phyloP scores from a whole-genome alignment of 2,888 invertebrate species.

The Athripsodes cinereus region DNA sequence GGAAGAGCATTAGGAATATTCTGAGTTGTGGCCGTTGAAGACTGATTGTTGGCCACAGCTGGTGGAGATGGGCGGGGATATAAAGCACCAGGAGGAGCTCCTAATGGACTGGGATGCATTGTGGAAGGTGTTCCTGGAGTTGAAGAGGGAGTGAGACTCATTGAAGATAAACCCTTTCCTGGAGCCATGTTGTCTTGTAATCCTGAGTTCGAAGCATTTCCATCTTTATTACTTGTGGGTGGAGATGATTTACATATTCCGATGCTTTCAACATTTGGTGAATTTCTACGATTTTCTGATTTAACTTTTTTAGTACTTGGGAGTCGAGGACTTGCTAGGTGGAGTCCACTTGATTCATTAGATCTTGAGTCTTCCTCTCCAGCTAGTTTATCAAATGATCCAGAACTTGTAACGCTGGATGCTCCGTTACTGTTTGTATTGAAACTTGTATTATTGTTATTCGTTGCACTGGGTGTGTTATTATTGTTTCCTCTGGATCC shows the following conservation, averaged over 20 bases:
- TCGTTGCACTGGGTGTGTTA: slow-evolving; percentile 74
- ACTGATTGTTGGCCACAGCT: slow-evolving; percentile 55
- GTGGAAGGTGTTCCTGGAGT: slow-evolving; percentile 59
- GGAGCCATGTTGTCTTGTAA: slow-evolving; percentile 46
- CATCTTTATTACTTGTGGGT: slow-evolving; percentile 50
- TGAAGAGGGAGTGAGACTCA: slow-evolving; percentile 58
- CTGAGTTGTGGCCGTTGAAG: slow-evolving; percentile 47
- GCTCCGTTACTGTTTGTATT: slow-evolving; percentile 72
- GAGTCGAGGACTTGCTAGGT: slow-evolving; percentile 49
- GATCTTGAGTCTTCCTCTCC: slow-evolving; percentile 72
- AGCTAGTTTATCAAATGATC: slow-evolving; percentile 66
- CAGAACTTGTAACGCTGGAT: slow-evolving; percentile 60
- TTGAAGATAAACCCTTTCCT: slow-evolving; percentile 51
- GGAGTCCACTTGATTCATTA: slow-evolving; percentile 57
- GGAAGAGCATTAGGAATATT: slow-evolving; percentile 55
- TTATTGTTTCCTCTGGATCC: slow-evolving; percentile 68
- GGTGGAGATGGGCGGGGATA: slow-evolving; percentile 68
- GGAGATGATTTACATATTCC: slow-evolving; percentile 52
- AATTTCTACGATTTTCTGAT: slow-evolving; percentile 47
- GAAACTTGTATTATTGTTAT: slow-evolving; percentile 61
- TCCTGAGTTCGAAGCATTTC: slow-evolving; percentile 36
- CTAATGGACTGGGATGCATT: slow-evolving; percentile 58
- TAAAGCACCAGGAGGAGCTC: slow-evolving; percentile 39
- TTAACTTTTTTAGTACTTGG: slow-evolving; percentile 47
- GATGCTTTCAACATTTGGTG: slow-evolving; percentile 48